phyloP scores from a whole-genome alignment of 2,113 vertebrate species.

The Spheniscus mendiculus region DNA sequence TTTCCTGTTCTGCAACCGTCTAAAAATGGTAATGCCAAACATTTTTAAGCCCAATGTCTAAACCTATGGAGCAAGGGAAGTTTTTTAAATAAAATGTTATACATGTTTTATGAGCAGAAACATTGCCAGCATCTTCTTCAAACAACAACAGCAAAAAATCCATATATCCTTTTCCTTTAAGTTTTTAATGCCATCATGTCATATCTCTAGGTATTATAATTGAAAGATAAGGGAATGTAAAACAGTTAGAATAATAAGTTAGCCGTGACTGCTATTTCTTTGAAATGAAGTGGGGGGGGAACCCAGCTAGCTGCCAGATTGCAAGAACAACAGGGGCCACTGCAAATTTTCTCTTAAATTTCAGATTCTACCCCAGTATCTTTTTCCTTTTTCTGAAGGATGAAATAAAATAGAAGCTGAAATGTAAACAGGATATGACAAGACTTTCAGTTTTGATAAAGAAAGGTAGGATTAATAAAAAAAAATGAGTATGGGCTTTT shows the following conservation, averaged over 20 bases:
- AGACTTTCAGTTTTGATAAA: constrained; percentile 10
- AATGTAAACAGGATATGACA: constrained; percentile 5
- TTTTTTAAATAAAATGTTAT: not conserved
- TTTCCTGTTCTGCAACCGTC: not conserved
- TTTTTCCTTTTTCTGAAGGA: not conserved
- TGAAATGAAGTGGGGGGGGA: not conserved
- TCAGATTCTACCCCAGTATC: not conserved
- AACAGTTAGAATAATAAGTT: not conserved
- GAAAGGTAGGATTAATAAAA: not conserved
- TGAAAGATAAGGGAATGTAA: not conserved
- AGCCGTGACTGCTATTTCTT: not conserved
- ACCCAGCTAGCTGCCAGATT: not conserved
- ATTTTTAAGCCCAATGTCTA: not conserved
- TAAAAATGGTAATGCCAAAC: not conserved
- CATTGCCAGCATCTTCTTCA: not conserved
- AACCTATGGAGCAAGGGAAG: not conserved
- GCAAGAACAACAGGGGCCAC: not conserved
- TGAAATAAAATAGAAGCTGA: not conserved
- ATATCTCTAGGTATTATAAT: not conserved
- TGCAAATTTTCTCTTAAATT: not conserved
- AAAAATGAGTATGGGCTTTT: not conserved
- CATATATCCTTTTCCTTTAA: not conserved
- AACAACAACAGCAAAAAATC: not conserved
- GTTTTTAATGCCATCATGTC: not conserved
- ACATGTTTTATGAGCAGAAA: not conserved